Evolutionary conservation across 2,113 vertebrate species (phyloP).

Genomic region (Silurus meridionalis): DNA sequence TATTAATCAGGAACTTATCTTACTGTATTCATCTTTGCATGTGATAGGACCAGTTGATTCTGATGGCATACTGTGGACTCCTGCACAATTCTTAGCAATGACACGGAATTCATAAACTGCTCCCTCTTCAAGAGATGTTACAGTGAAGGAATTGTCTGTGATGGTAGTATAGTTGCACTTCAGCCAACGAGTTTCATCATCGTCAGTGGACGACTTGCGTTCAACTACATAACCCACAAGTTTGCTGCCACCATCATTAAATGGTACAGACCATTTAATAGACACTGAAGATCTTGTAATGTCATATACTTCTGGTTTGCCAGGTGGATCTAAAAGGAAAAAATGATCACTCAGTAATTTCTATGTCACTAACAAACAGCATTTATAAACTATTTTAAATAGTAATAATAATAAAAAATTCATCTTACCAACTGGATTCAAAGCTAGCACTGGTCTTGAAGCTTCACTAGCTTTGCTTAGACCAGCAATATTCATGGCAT

Average conservation of each 20-base stretch:
- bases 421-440: constrained; percentile 90
- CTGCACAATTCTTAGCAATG: constrained; percentile 90
- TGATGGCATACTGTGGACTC: constrained; percentile 90
- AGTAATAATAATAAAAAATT: not conserved
- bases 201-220: constrained; percentile 83
- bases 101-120: constrained; percentile 90
- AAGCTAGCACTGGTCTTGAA: constrained; percentile 88
- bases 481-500: constrained; percentile 94
- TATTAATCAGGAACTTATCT: constrained; percentile 54
- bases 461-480: constrained; percentile 97
- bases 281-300: constrained; percentile 89
- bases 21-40: constrained; percentile 97
- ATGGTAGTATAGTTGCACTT: constrained; percentile 98
- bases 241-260: constrained; percentile 93
- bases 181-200: constrained; percentile 91
- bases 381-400: not conserved
- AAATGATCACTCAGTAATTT: not conserved
- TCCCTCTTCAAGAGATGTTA: constrained; percentile 85
- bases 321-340: constrained; percentile 82
- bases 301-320: constrained; percentile 91
- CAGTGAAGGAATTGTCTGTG: constrained; percentile 89
- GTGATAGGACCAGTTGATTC: constrained; percentile 88
- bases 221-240: constrained; percentile 92
- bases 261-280: constrained; percentile 85
- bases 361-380: constrained; percentile 3